Conservation (phyloP, 2,888 invertebrate genomes). For the Elysia crispata region DNA sequence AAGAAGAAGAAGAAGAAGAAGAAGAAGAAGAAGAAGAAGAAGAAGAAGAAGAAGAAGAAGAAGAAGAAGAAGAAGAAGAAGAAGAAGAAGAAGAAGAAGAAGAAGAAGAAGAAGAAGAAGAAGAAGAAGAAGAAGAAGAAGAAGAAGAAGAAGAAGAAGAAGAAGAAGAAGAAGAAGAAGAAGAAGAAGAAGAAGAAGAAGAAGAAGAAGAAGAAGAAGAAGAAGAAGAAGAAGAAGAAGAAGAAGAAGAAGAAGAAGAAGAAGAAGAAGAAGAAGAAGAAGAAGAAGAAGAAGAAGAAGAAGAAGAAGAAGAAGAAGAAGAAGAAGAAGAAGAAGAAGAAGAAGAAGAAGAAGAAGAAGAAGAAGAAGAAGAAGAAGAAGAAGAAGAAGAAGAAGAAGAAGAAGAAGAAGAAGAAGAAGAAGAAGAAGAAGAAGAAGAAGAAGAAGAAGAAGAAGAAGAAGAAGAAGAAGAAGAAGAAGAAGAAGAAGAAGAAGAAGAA, state of each 20-base stretch:
- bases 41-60: conserved; percentile 15
- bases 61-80: conserved; percentile 32
- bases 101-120: conserved; percentile 12
- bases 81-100: conserved; percentile 26
- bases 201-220: neutral
- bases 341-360: too few relatives aligned
- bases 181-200: conserved; percentile 4
- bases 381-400: too few relatives aligned
- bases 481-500: neutral
- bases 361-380: too few relatives aligned
- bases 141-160: neutral
- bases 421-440: neutral
- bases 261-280: too few relatives aligned
- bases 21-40: conserved; percentile 23
- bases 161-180: neutral
- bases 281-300: too few relatives aligned
- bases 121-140: neutral
- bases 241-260: neutral
- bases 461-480: neutral
- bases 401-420: too few relatives aligned
- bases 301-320: too few relatives aligned
- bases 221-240: neutral
- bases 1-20: conserved; percentile 31
- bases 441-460: neutral
- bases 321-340: too few relatives aligned